Percentiles rank a stretch among this genome's conserved stretches.
Conservation (phyloP, 2,888 invertebrate genomes). For the Leptothorax acervorum region DNA sequence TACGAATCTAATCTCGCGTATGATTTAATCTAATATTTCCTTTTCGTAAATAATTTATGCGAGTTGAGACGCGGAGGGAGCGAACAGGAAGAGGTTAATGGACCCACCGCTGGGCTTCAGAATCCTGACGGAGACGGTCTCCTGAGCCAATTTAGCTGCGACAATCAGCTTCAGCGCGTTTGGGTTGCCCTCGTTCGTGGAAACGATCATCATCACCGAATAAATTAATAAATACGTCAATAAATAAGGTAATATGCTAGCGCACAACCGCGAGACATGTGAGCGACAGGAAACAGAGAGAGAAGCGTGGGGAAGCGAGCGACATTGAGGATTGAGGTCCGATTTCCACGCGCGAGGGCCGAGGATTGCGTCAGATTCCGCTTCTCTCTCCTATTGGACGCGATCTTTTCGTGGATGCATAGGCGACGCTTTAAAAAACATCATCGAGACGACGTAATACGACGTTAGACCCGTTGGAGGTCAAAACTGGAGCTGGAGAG, state of each 20-base stretch:
- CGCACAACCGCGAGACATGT: conserved; percentile 79
- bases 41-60: background rate
- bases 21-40: background rate
- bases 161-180: conserved; percentile 91
- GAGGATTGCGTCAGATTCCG: conserved; percentile 44
- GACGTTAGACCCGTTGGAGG: background rate
- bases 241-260: conserved; percentile 81
- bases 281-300: conserved; percentile 72
- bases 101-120: conserved; percentile 88
- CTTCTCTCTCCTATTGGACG: conserved; percentile 1
- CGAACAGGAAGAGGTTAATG: conserved; percentile 67
- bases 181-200: conserved; percentile 92
- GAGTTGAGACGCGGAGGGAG: background rate
- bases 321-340: background rate
- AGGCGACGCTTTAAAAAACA: background rate
- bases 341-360: background rate
- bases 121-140: conserved; percentile 87
- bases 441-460: background rate
- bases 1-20: background rate
- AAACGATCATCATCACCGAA: conserved; percentile 89
- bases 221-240: conserved; percentile 81
- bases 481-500: too few relatives aligned
- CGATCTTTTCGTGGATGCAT: background rate
- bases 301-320: background rate
- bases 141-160: conserved; percentile 88